phyloP scores from a whole-genome alignment of 2,888 invertebrate genomes.

The Oxyteleia sp. region DNA sequence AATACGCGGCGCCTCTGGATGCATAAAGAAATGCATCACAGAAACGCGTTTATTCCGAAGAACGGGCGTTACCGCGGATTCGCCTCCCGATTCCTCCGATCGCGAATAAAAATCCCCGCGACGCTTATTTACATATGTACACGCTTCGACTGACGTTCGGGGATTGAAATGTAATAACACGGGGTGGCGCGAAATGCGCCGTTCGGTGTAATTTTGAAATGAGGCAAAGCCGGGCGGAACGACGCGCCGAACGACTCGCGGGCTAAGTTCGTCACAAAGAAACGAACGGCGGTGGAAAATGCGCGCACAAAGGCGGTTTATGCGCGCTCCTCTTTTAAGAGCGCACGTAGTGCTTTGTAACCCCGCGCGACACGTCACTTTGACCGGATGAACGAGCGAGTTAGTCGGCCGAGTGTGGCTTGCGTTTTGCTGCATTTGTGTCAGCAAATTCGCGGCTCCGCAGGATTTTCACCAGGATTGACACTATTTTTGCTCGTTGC shows the following conservation, averaged over 20 bases:
- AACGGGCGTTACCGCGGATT: conserved; percentile 39
- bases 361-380: too few relatives aligned
- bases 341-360: too few relatives aligned
- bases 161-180: conserved; percentile 35
- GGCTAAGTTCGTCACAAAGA: not conserved
- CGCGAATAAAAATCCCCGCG: conserved; percentile 33
- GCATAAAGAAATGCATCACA: conserved; percentile 45
- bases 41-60: conserved; percentile 44
- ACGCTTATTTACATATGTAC: conserved; percentile 39
- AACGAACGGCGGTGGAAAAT: too few relatives aligned
- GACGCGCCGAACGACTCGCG: not conserved
- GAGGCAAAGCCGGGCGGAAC: not conserved
- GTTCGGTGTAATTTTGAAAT: conserved; percentile 30
- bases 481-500: too few relatives aligned
- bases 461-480: too few relatives aligned
- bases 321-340: too few relatives aligned
- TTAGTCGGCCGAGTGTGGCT: too few relatives aligned
- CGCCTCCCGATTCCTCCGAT: conserved; percentile 42
- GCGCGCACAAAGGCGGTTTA: too few relatives aligned
- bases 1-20: conserved; percentile 17
- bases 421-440: too few relatives aligned
- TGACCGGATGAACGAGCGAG: too few relatives aligned
- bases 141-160: conserved; percentile 10
- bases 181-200: conserved; percentile 11
- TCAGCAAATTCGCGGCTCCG: too few relatives aligned